Conservation (phyloP, 2,797 vertebrate genomes). For the Spatula versicolor region DNA sequence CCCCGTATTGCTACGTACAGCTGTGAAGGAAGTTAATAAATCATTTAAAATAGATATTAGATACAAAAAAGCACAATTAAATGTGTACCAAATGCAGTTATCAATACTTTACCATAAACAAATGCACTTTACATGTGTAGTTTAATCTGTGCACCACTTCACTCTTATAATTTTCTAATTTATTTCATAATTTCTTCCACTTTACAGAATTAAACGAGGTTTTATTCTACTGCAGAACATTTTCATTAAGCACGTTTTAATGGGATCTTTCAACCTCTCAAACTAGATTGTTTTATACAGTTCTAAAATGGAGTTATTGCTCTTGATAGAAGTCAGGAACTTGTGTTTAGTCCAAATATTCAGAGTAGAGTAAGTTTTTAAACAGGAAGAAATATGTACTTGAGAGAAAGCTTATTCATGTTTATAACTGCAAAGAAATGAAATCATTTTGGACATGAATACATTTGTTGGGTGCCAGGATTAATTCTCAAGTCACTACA, state of each 20-base stretch:
- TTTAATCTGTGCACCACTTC: background rate
- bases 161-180: background rate
- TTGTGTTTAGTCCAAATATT: rapidly evolving
- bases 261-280: background rate
- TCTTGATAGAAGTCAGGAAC: background rate
- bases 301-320: background rate
- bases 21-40: conserved; percentile 70
- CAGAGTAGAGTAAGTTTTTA: background rate
- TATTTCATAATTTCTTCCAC: background rate
- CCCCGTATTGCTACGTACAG: conserved; percentile 90
- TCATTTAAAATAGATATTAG: background rate
- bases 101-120: background rate
- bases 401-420: background rate
- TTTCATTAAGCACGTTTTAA: background rate
- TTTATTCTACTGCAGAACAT: background rate
- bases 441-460: background rate
- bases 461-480: background rate
- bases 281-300: background rate
- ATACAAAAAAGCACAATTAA: background rate
- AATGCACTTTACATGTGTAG: background rate
- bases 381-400: background rate
- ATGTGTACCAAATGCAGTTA: background rate
- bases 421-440: background rate
- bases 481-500: background rate
- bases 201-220: background rate